These are phyloP conservation scores for Arion vulgaris DNA, from an alignment of 1,140 invertebrate species.

Conservation along the genomic window DNA sequence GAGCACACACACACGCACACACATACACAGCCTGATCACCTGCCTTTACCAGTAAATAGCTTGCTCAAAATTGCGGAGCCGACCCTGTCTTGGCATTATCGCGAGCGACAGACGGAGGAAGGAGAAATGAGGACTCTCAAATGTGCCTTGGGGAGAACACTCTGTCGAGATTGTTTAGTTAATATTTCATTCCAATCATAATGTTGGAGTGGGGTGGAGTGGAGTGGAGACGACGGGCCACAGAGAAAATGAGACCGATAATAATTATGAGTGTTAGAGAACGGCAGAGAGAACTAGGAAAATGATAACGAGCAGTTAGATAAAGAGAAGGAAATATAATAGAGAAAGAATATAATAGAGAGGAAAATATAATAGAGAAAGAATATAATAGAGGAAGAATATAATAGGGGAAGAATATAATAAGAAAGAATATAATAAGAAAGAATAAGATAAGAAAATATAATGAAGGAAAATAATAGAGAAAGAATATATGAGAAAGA, in stretches of 20 bases:
- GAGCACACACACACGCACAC: too few relatives aligned
- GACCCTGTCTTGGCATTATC: constrained; percentile 1
- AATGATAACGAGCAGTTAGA: too few relatives aligned
- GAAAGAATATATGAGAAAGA: too few relatives aligned
- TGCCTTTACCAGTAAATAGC: constrained; percentile 1
- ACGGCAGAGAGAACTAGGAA: too few relatives aligned
- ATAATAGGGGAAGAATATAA: too few relatives aligned
- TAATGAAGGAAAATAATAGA: too few relatives aligned
- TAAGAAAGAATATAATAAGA: too few relatives aligned
- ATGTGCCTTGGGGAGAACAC: not conserved
- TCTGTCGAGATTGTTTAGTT: constrained; percentile 8
- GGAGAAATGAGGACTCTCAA: not conserved
- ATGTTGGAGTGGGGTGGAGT: not conserved
- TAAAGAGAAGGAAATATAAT: too few relatives aligned
- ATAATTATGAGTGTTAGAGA: not conserved
- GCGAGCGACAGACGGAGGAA: not conserved
- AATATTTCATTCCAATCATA: constrained; percentile 15
- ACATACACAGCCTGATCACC: not conserved
- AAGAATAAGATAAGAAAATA: too few relatives aligned
- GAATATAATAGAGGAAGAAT: too few relatives aligned
- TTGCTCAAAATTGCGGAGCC: constrained; percentile 11
- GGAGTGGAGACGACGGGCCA: not conserved
- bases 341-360: not conserved
- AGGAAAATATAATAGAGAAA: not conserved
- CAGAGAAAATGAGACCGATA: not conserved